A percentile compares a stretch with the other conserved stretches of the same genome.
phyloP scores from a whole-genome alignment of 2,888 invertebrate species.

The Watsonalla cultraria region DNA sequence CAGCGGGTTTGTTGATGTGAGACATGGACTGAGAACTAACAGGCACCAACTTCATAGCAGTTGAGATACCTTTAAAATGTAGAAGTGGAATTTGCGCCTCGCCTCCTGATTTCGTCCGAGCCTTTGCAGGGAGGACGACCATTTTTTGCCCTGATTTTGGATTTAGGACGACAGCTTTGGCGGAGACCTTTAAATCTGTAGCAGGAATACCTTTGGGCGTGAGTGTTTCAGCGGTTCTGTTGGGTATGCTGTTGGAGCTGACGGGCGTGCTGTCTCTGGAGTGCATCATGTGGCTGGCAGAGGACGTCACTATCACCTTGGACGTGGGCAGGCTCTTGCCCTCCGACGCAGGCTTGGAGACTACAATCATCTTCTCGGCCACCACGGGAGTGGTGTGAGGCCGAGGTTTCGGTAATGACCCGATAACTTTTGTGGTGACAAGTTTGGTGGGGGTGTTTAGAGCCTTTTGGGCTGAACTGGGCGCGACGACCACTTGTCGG shows the following conservation, averaged over 20 bases:
- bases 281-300: constrained; percentile 23
- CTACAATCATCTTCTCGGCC: constrained; percentile 69
- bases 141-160: constrained; percentile 73
- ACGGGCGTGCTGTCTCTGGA: constrained; percentile 38
- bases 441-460: constrained; percentile 56
- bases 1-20: constrained; percentile 41
- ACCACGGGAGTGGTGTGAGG: constrained; percentile 34
- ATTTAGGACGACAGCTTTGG: constrained; percentile 70
- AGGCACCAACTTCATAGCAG: constrained; percentile 69
- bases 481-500: constrained; percentile 60
- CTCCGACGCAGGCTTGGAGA: constrained; percentile 59
- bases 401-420: constrained; percentile 53
- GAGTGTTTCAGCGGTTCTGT: constrained; percentile 52
- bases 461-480: constrained; percentile 54
- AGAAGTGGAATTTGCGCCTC: constrained; percentile 63
- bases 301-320: constrained; percentile 60
- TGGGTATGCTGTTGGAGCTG: constrained; percentile 47
- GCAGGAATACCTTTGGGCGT: constrained; percentile 71
- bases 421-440: constrained; percentile 66
- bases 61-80: constrained; percentile 68
- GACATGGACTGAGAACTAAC: constrained; percentile 56
- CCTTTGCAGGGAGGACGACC: constrained; percentile 71
- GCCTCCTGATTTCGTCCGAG: constrained; percentile 51
- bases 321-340: constrained; percentile 47
- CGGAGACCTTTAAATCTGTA: constrained; percentile 70